phyloP scores from a whole-genome alignment of 2,888 invertebrate genomes.

The Blera fallax region DNA sequence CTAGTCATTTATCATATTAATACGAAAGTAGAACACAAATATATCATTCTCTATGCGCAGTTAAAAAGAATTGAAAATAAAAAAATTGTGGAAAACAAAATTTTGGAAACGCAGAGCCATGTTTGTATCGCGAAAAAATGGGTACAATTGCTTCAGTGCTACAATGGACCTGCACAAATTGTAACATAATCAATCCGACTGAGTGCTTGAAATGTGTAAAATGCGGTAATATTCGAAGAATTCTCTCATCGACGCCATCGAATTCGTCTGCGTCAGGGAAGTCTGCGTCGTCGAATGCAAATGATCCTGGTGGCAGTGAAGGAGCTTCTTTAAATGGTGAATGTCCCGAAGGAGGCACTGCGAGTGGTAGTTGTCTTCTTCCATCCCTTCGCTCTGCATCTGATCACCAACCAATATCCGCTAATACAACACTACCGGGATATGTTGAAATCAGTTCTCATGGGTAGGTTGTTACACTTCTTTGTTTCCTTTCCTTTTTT shows the following conservation, averaged over 20 bases:
- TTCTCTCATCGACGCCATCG: conserved; percentile 77
- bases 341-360: conserved; percentile 43
- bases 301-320: conserved; percentile 40
- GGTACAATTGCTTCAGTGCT: conserved; percentile 96
- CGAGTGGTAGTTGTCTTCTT: conserved; percentile 6
- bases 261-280: conserved; percentile 60
- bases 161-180: conserved; percentile 95
- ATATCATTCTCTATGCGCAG: conserved; percentile 1
- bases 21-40: conserved; percentile 1
- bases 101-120: conserved; percentile 74
- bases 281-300: conserved; percentile 72
- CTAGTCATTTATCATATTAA: conserved; percentile 19
- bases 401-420: conserved; percentile 44
- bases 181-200: conserved; percentile 94
- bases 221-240: conserved; percentile 88
- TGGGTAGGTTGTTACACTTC: conserved; percentile 74
- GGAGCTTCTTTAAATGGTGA: conserved; percentile 35
- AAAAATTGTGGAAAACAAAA: conserved; percentile 48
- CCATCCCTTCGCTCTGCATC: background rate
- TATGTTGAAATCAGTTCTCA: conserved; percentile 76
- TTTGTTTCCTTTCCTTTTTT: conserved; percentile 75
- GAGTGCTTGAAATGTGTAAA: conserved; percentile 92
- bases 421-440: conserved; percentile 74
- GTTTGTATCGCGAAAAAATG: conserved; percentile 83
- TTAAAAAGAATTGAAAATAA: conserved; percentile 22